A percentile compares a stretch with the other conserved stretches of the same genome.
Evolutionary conservation across 2,113 vertebrate genomes (phyloP).

Genomic region (Choloepus hoffmanni): DNA sequence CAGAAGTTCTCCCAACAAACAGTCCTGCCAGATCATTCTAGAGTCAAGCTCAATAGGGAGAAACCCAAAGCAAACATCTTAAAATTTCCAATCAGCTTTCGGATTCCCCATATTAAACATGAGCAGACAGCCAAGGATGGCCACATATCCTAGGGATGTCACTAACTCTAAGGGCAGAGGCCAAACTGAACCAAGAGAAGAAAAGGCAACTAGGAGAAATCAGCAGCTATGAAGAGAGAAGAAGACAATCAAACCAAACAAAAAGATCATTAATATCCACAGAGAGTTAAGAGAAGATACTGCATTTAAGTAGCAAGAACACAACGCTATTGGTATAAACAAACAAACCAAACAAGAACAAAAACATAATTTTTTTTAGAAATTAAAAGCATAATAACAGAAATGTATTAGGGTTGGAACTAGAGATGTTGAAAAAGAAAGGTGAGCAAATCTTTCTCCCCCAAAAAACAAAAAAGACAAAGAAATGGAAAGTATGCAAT

Average conservation of each 20-base stretch:
- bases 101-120: neutral
- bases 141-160: neutral
- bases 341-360: neutral
- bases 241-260: neutral
- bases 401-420: neutral
- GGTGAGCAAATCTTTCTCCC: neutral
- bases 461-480: neutral
- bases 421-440: constrained; percentile 16
- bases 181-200: neutral
- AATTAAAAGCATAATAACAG: neutral
- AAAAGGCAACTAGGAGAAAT: neutral
- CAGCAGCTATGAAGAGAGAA: neutral
- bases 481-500: neutral
- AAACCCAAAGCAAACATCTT: neutral
- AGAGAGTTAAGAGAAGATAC: neutral
- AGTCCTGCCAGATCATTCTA: neutral
- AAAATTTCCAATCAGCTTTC: neutral
- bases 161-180: neutral
- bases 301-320: neutral
- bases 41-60: neutral
- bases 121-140: neutral
- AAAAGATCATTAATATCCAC: neutral
- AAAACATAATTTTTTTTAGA: neutral
- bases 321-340: neutral
- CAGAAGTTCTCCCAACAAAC: neutral